Percentiles rank a stretch among this genome's conserved stretches.
These are phyloP conservation scores for Crambe crambe DNA, from an alignment of 37 sponge, comb jelly and placozoan genomes.

Conservation along the genomic window DNA sequence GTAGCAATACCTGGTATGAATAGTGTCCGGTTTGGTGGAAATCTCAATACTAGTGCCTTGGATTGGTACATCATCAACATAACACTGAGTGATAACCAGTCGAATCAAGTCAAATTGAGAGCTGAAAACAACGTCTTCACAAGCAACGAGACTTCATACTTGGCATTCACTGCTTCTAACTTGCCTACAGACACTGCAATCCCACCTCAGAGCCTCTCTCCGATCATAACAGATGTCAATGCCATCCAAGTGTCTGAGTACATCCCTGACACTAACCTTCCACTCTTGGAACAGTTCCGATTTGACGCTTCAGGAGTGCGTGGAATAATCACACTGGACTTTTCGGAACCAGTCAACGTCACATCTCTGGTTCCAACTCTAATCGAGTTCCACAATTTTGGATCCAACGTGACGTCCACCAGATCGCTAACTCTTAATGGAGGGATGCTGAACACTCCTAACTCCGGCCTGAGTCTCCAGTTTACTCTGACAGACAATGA, in stretches of 20 bases:
- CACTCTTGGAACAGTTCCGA: slow-evolving; percentile 50
- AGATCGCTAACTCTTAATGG: slow-evolving; percentile 26
- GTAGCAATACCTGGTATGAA: background rate
- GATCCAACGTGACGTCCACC: slow-evolving; percentile 35
- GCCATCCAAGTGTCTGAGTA: slow-evolving; percentile 46
- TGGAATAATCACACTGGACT: slow-evolving; percentile 47
- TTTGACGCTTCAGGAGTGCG: slow-evolving; percentile 30
- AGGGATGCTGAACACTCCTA: background rate
- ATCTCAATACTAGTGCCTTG: slow-evolving; percentile 12
- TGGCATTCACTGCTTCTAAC: background rate
- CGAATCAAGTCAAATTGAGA: slow-evolving; percentile 45
- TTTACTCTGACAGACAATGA: slow-evolving; percentile 44
- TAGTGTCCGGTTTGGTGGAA: slow-evolving; percentile 6
- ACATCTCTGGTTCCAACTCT: slow-evolving; percentile 41
- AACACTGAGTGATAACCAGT: slow-evolving; percentile 52
- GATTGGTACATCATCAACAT: slow-evolving; percentile 89
- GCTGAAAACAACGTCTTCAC: slow-evolving; percentile 37
- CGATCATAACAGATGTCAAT: background rate
- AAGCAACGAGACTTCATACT: slow-evolving; percentile 32
- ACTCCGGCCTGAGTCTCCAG: slow-evolving; percentile 39
- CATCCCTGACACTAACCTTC: slow-evolving; percentile 62
- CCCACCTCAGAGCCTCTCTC: background rate
- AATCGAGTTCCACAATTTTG: slow-evolving; percentile 73
- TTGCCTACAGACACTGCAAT: slow-evolving; percentile 44
- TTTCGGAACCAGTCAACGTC: slow-evolving; percentile 70